Evolutionary conservation across 2,113 vertebrate species (phyloP).

Genomic region (Irena cyanogastra): DNA sequence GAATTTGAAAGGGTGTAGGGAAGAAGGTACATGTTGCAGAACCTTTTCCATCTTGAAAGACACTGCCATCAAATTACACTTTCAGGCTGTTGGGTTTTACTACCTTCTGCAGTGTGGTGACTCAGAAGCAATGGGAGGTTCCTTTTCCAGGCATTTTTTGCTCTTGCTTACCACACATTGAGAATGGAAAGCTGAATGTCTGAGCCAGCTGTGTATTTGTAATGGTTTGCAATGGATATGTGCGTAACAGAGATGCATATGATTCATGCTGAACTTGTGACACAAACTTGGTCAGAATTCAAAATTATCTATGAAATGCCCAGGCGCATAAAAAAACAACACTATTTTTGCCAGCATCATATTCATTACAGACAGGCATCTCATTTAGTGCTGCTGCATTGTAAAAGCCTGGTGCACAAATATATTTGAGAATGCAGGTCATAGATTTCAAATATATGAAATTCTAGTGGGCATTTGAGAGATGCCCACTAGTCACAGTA

Average conservation of each 20-base stretch:
- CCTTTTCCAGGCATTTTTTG: not conserved
- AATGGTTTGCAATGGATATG: not conserved
- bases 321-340: not conserved
- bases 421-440: not conserved
- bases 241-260: not conserved
- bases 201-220: not conserved
- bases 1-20: not conserved
- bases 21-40: not conserved
- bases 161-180: not conserved
- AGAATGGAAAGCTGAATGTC: not conserved
- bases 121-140: not conserved
- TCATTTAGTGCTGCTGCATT: not conserved
- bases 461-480: not conserved
- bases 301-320: not conserved
- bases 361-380: not conserved
- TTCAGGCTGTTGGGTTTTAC: not conserved
- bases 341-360: not conserved
- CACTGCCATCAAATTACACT: not conserved
- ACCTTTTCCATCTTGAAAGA: not conserved
- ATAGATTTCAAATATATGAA: not conserved
- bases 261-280: not conserved
- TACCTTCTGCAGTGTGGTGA: not conserved
- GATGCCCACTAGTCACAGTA: not conserved
- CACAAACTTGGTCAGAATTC: not conserved
- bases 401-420: not conserved